Evolutionary conservation across 2,113 vertebrate species (phyloP), one percentile per base, ranked within the genome.

Genomic region (Spilogale gracilis): DNA sequence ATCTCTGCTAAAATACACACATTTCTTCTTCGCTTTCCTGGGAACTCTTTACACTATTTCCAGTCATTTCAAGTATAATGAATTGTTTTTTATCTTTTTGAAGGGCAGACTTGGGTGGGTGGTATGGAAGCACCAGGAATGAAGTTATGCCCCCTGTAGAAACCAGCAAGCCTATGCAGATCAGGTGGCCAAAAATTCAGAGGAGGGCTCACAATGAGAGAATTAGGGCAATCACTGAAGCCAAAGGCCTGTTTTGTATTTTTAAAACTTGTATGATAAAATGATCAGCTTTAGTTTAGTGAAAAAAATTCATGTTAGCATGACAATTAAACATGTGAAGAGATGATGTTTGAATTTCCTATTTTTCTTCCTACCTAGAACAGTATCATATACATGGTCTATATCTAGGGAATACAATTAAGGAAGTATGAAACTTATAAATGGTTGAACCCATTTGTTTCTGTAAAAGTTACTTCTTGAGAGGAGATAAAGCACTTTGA

Each of bases 381-480:
- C 6, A 79, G 38, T 30, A 93, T 61, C 52, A 56, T 76, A 56
- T 2, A 65, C 3, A 54, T 38, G 38, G 27, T 14, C 30, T 14
- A 10, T 20, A 90, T 65, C 23, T 90, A 90, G 4, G 6, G 27
- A 56, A 32, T 81, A 87, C 21, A 80, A 71, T 94, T 84, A 92
- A 97, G 45, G 60, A 90, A 38, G 18, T 69, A 58, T n/a, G 60
- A 89, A 94, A 71, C 8, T 93, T 86, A 89, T 79, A 92, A 87
- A 94, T 56, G 20, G 4, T 38, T 58, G 71, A 79, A 6, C 21
- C 56, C 23, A 56, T 80, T 90, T 93, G 38, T 96, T 94, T 73
- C 76, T 88, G 27, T 4, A 94, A 78, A 94, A 96, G 83, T 87
- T 95, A n/a, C 90, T 96, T 96, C 80, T 78, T 30, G 50, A 85